Evolutionary conservation across 2,113 vertebrate genomes (phyloP).

Genomic region (Vulpes ferrilata): DNA sequence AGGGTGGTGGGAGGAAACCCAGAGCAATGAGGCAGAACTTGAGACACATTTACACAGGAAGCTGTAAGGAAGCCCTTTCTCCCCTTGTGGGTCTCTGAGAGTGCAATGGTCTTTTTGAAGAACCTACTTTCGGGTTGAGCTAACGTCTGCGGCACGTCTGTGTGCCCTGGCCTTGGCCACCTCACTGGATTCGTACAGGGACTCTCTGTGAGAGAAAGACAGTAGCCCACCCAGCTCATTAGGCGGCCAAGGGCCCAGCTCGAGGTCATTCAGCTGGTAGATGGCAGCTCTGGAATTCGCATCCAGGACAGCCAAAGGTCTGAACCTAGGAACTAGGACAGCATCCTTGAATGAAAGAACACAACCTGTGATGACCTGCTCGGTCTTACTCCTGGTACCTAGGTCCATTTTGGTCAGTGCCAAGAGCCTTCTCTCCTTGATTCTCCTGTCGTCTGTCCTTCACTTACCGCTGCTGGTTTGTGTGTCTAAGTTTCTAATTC

Average conservation of each 20-base stretch:
- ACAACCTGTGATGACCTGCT: background rate
- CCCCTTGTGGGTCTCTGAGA: background rate
- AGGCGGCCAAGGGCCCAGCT: background rate
- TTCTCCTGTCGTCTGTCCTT: background rate
- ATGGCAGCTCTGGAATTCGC: background rate
- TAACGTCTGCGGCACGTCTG: background rate
- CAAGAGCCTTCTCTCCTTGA: background rate
- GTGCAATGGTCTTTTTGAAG: background rate
- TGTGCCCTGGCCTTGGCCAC: too few relatives aligned
- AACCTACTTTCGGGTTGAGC: background rate
- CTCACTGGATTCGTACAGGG: background rate
- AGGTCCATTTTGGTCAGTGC: background rate
- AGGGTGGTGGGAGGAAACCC: background rate
- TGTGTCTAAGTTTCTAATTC: background rate
- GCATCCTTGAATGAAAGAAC: background rate
- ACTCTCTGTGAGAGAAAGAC: background rate
- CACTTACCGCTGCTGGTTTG: rapidly evolving
- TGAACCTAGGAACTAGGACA: too few relatives aligned
- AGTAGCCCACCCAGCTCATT: rapidly evolving
- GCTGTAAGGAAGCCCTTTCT: background rate
- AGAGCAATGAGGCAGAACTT: slow-evolving; percentile 51
- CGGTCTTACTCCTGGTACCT: background rate
- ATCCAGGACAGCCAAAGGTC: background rate
- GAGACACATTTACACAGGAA: background rate
- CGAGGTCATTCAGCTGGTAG: background rate